Evolutionary conservation across 2,113 vertebrate genomes (phyloP), one percentile per base, ranked within the genome.

Genomic region (Lipophrys pholis): DNA sequence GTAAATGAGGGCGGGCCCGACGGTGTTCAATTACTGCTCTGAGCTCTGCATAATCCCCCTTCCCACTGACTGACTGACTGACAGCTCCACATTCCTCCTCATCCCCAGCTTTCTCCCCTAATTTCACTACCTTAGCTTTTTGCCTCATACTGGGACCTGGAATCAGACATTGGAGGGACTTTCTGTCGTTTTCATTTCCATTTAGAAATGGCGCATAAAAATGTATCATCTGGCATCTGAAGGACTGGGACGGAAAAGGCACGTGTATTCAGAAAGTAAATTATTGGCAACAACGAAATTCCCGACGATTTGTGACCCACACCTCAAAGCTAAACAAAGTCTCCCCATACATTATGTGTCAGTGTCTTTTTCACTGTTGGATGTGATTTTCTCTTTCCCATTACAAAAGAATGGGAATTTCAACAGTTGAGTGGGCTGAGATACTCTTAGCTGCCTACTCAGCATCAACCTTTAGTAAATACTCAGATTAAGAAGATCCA

Each of bases 1-100:
- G 97, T 95, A 99, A 97, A 99, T 98, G 95, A 95, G 93, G 95
- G 94, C 78, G 95, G 95, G 95, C 93, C 93, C 95, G 91, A 92
- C 86, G 94, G 95, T 95, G 95, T 95, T 95, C 95, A 96, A 95
- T 97, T 94, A 96, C 94, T 81, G 94, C 94, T 94, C 94, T 90
- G 93, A 85, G 95, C 91, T 88, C 93, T 87, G 91, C 91, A 94
- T 94, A 94, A 94, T 93, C 93, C 93, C 89, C 93, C 85, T 94
- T 94, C 94, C 85, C 85, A 91, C 92, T 94, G 95, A 96, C 87
- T 78, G 88, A 83, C 85, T 87, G 91, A 93, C 86, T 96, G 96
- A 98, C 96, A 97, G 96, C 93, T 95, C 85, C 76, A 81, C 88
- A 88, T 90, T 88, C 91, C 95, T 95, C 93, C 83, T 85, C 86